A percentile compares a stretch with the other conserved stretches of the same genome.
Evolutionary conservation across 2,113 vertebrate species (phyloP).

Genomic region (Columba livia): DNA sequence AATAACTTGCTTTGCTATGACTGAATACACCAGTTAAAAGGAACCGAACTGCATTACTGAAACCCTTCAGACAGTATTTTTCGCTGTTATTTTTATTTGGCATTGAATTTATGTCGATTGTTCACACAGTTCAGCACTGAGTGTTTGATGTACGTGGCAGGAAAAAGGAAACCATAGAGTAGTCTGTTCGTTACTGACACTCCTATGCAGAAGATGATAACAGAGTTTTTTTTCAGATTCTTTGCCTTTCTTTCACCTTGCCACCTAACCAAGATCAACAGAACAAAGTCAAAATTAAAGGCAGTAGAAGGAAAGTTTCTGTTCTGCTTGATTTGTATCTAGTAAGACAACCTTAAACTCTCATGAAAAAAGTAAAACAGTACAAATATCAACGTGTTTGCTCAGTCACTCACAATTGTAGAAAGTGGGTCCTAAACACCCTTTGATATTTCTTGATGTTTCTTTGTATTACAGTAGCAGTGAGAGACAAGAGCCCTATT

Average conservation of each 20-base stretch:
- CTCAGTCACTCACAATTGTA: neutral
- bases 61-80: neutral
- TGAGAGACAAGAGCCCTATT: neutral
- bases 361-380: neutral
- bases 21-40: neutral
- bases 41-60: neutral
- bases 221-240: neutral
- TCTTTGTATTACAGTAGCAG: neutral
- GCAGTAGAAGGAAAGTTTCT: neutral
- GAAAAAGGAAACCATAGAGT: neutral
- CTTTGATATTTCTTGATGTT: neutral
- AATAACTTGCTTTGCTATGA: neutral
- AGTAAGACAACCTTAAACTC: neutral
- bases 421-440: neutral
- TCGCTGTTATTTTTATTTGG: neutral
- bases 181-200: neutral
- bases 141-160: slow-evolving; percentile 4
- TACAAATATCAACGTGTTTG: slow-evolving; percentile 27
- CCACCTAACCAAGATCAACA: neutral
- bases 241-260: slow-evolving; percentile 35
- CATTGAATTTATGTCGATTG: neutral
- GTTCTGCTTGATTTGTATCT: slow-evolving; percentile 40
- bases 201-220: neutral
- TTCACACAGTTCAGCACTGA: neutral
- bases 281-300: slow-evolving; percentile 16